Conservation (phyloP, 2,797 vertebrate genomes). For the Hemitrygon akajei region DNA sequence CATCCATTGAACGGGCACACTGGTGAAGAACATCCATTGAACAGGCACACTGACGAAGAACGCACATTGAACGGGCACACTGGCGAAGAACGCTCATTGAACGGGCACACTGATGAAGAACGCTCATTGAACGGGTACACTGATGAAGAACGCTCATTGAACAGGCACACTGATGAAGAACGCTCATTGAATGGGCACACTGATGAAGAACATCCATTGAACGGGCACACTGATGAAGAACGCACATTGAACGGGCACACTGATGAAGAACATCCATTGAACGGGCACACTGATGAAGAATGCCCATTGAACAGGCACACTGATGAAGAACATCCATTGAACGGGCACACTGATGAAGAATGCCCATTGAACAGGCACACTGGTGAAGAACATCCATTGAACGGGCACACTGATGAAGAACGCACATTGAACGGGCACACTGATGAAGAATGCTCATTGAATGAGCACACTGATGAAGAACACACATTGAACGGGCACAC, state of each 20-base stretch:
- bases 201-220: no score
- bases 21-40: background rate
- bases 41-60: background rate
- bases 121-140: no score
- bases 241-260: no score
- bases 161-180: background rate
- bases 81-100: background rate
- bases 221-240: background rate
- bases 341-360: background rate
- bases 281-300: background rate
- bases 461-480: no score
- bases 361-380: no score
- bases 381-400: no score
- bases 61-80: background rate
- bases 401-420: background rate
- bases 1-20: background rate
- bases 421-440: background rate
- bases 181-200: no score
- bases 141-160: no score
- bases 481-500: background rate
- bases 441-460: background rate
- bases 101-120: background rate
- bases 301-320: no score
- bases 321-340: no score
- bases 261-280: no score